Evolutionary conservation across 2,888 invertebrate species (phyloP), one percentile per base, ranked within the genome.

Genomic region (Julus scandinavius): DNA sequence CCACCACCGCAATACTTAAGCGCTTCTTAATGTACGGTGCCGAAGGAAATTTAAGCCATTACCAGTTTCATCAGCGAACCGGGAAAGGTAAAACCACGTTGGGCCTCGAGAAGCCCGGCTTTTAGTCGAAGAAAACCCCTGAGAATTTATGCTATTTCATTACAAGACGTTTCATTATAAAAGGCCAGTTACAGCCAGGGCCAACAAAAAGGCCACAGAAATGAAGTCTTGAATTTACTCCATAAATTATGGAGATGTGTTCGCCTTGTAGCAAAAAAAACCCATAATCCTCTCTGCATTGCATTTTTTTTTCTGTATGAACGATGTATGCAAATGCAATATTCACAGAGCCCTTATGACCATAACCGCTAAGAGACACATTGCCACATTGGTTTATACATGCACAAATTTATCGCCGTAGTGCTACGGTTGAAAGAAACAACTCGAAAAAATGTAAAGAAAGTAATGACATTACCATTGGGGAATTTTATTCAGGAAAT

Each of bases 1-100:
- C 80, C 80, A 38, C 80, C 80, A 80, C 80, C 80, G 80, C 80
- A 80, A 80, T 13, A 80, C 80, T 80, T 80, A 80, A 80, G 38
- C 80, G 80, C 38, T 80, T 80, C 80, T 80, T 80, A 80, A 80
- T 80, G 80, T 38, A 80, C 38, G 80, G 11, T 38, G 80, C 80
- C 11, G 80, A 80, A 80, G 80, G 80, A 80, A 80, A 80, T 80
- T 29, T 38, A 38, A 80, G 80, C 80, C 80, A 80, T 80, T 80
- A 80, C 80, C 80, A 80, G 80, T 80, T 80, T 80, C 80, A 80
- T 80, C 80, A 80, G 80, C 38, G 38, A 80, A 29, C 80, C 15
- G 11, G 38, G 80, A 80, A 80, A 80, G 38, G 80, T 80, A 80
- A 80, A 80, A 38, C 80, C 80, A 80, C 38, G 38, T 11, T 80